These are phyloP conservation scores for Lithophane ornitopus DNA, from an alignment of 2,888 invertebrate species.

Conservation along the genomic window DNA sequence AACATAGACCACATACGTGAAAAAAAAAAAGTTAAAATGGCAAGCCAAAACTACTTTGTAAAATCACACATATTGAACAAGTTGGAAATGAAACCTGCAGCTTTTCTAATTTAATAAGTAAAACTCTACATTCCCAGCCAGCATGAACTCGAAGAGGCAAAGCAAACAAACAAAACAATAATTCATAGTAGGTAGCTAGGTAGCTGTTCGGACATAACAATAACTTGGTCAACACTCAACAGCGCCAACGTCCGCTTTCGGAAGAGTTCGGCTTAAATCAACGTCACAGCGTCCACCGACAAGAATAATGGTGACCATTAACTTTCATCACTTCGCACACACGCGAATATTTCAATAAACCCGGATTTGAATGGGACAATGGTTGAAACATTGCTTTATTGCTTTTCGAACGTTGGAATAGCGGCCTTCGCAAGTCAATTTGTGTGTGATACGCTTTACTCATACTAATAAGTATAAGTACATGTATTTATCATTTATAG, in stretches of 20 bases:
- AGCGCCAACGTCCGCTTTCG: conserved; percentile 52
- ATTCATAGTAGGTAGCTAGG: conserved; percentile 44
- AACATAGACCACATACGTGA: neutral
- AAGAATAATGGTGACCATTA: conserved; percentile 64
- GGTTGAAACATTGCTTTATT: conserved; percentile 58
- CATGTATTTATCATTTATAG: conserved; percentile 60
- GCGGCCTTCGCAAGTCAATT: conserved; percentile 52
- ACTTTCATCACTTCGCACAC: conserved; percentile 68
- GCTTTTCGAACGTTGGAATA: conserved; percentile 43
- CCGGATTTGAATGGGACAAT: conserved; percentile 61
- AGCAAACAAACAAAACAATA: conserved; percentile 51
- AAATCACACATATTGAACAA: neutral
- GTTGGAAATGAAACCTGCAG: conserved; percentile 3
- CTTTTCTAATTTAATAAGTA: conserved; percentile 6
- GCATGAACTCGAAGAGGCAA: conserved; percentile 11
- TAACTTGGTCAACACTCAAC: conserved; percentile 58
- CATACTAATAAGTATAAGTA: conserved; percentile 52
- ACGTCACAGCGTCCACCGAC: conserved; percentile 50
- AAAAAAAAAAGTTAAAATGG: neutral
- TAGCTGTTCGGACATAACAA: conserved; percentile 50
- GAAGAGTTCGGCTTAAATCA: conserved; percentile 67
- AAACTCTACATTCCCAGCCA: conserved; percentile 12
- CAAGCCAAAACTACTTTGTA: neutral
- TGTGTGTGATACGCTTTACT: conserved; percentile 58
- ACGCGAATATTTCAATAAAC: conserved; percentile 65